Conservation (phyloP, 1,140 invertebrate genomes). For the Listronotus oregonensis region DNA sequence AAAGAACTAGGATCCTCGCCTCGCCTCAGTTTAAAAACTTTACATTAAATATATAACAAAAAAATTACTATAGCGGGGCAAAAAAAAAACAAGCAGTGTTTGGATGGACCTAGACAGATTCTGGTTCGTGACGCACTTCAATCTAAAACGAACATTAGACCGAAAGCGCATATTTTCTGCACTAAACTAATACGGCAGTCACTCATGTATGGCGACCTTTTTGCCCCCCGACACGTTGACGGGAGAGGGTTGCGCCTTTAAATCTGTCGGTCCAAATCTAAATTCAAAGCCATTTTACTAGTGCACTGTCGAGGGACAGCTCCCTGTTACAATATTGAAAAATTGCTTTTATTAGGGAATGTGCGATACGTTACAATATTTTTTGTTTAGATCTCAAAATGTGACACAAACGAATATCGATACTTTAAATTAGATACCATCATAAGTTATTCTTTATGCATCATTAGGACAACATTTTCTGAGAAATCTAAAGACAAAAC, state of each 20-base stretch:
- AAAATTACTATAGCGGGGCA: too few species aligned
- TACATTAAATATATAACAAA: too few species aligned
- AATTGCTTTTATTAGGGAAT: neutral
- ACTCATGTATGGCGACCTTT: constrained; percentile 19
- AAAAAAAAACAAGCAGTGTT: too few species aligned
- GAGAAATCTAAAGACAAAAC: too few species aligned
- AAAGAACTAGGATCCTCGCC: too few species aligned
- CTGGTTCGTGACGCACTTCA: neutral
- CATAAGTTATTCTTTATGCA: too few species aligned
- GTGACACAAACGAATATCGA: too few species aligned
- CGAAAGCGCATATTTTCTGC: constrained; percentile 35
- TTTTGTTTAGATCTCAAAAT: too few species aligned
- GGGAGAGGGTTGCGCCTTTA: neutral
- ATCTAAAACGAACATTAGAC: neutral
- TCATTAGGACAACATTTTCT: too few species aligned
- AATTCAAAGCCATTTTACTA: constrained; percentile 14
- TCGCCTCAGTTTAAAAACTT: too few species aligned
- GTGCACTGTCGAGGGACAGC: neutral
- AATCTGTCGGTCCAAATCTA: constrained; percentile 29
- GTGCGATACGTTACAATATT: too few species aligned
- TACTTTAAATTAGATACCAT: too few species aligned
- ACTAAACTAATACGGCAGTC: constrained; percentile 51
- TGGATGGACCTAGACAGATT: constrained; percentile 26
- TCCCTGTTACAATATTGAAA: neutral
- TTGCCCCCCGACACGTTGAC: constrained; percentile 13